Evolutionary conservation across 2,888 invertebrate genomes (phyloP), one percentile per base, ranked within the genome.

Genomic region (Microdon myrmicae): DNA sequence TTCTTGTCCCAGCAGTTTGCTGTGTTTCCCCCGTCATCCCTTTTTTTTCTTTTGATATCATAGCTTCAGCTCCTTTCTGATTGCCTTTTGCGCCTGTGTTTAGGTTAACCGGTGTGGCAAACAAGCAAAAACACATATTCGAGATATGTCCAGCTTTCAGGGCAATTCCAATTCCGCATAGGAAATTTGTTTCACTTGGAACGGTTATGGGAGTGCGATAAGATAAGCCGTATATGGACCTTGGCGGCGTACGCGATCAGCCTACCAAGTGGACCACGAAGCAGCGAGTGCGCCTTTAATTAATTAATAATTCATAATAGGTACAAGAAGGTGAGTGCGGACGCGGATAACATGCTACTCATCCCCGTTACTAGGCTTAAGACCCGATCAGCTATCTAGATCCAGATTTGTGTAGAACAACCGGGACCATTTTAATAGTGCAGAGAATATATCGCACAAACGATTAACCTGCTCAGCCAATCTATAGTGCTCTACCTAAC

Each of bases 201-300:
- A 64, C 64, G 64, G 58, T 64, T 64, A 64, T 64, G 64, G 64
- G 64, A 64, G 64, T 64, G 64, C 64, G 64, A 64, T 58, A 64
- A 64, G 64, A 64, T 64, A 64, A 64, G 47, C 64, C 58, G 23
- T 64, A 64, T 53, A 58, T 34, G 64, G 64, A 23, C 26, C 10
- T 41, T 22, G n/a, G 38, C 45, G 37, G 47, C 32, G 58, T 58
- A 64, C 64, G 58, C 58, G 64, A 58, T 41, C 28, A 4, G 51
- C n/a, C 14, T 64, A 37, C 26, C 14, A 43, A 64, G 28, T 26
- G 31, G 23, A 13, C 13, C 19, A 14, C 41, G 26, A 32, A n/a
- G 9, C 37, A 7, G 37, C 41, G 58, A 51, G 64, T 64, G 64
- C 64, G 64, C 64, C 64, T 53, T 64, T 64, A 64, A 64, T 64